A percentile compares a stretch with the other conserved stretches of the same genome.
These are phyloP conservation scores for Brienomyrus brachyistius DNA, from an alignment of 2,113 vertebrate species.

Conservation along the genomic window DNA sequence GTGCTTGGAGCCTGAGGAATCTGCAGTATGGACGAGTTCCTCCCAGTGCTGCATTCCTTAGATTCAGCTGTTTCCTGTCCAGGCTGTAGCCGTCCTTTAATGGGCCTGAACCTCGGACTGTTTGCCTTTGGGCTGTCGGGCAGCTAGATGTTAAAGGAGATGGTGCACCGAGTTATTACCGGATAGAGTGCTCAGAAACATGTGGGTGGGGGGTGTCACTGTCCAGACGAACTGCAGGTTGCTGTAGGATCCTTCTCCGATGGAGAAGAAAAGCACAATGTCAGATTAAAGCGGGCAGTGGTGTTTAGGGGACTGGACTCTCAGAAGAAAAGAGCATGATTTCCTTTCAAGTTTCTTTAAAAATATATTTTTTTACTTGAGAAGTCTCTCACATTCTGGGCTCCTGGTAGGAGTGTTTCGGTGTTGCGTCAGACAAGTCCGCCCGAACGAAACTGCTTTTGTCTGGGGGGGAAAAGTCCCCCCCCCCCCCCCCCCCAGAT, in stretches of 20 bases:
- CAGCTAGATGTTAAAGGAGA: not conserved
- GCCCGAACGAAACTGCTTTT: not conserved
- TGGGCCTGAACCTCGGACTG: not conserved
- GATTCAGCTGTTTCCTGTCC: conserved; percentile 46
- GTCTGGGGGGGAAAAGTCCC: not conserved
- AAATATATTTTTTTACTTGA: not conserved
- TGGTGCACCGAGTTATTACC: not conserved
- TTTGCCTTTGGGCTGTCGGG: not conserved
- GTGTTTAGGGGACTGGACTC: not conserved
- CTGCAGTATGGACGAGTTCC: conserved; percentile 24
- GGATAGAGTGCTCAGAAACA: not conserved
- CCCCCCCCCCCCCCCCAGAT: not conserved
- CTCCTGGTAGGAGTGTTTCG: not conserved
- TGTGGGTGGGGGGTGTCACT: not conserved
- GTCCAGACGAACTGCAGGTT: not conserved
- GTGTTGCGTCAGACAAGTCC: not conserved
- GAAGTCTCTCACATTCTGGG: not conserved
- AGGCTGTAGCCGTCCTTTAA: conserved; percentile 31
- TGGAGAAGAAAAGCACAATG: not conserved
- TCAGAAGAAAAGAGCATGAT: not conserved
- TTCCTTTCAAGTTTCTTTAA: not conserved
- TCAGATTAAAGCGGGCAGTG: not conserved
- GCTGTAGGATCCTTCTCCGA: not conserved
- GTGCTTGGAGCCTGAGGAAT: conserved; percentile 9
- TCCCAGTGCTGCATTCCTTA: conserved; percentile 33